Base-by-base conservation (phyloP, 2,797 vertebrate genomes). In the Sparus aurata region DNA sequence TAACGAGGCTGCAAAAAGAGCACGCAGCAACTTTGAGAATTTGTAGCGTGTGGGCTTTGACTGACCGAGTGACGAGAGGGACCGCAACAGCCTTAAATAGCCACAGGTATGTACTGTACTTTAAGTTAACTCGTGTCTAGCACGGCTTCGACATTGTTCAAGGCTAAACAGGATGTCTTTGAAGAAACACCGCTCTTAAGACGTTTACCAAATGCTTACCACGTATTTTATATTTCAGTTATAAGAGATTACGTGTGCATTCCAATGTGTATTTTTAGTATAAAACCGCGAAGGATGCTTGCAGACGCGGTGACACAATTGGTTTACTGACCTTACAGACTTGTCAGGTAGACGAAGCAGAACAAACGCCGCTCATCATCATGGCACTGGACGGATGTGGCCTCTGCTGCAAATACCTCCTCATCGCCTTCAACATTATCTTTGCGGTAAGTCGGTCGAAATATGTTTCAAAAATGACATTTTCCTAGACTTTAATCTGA, bases 301-400 rank as follows among this genome's bases (percentile, higher is more conserved):
- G 20, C 15, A 16, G 13, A 50, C 20, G 11, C 34, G 22, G 34
- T 34, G 46, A 64, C 3, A 30, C 67, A 23, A 80, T 45, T 38
- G 0, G 8, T 46, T 55, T 10, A 0, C 38, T 4, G 59, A 30
- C 22, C 11, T 54, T n/a, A 8, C 71, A 76, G 73, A 76, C 52
- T 46, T 13, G 16, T 2, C 5, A 7, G 20, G 47, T 47, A 43
- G 12, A 49, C 41, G 2, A 1, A 12, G 3, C 12, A 2, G 0
- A 23, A 10, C 20, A 52, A 12, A 41, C 34, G 8, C 13, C 12
- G 61, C 20, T 10, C 8, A 0, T 54, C 75, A 82, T 43, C 86
- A 95, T 95, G 94, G 91, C 87, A 12, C 12, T 95, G 62, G 91
- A 92, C 1, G 91, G 89, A 73, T 94, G 94, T 79, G 93, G 94